A percentile compares a stretch with the other conserved stretches of the same genome.
These are phyloP conservation scores for Heliconius melpomene DNA, from an alignment of 1,140 invertebrate species.

Conservation along the genomic window DNA sequence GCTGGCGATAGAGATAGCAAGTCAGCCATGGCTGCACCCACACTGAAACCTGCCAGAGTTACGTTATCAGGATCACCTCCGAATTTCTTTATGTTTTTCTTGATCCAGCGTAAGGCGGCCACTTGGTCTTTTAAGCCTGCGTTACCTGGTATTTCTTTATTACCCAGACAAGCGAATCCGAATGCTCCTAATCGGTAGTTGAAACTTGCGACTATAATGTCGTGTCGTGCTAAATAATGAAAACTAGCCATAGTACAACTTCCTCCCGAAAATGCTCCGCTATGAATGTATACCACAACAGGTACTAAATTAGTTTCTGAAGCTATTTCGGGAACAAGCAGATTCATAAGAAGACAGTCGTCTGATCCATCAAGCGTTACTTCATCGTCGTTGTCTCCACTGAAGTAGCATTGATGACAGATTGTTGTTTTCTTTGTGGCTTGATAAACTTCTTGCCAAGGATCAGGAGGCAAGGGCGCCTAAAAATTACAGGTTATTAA, in stretches of 20 bases:
- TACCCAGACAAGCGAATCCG: conserved; percentile 83
- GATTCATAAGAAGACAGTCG: conserved; percentile 63
- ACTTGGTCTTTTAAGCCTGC: conserved; percentile 84
- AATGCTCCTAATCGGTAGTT: conserved; percentile 72
- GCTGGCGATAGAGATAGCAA: conserved; percentile 59
- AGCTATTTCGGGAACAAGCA: conserved; percentile 60
- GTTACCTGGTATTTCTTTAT: conserved; percentile 83
- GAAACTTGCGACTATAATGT: conserved; percentile 63
- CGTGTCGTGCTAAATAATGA: conserved; percentile 59
- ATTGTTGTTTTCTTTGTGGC: conserved; percentile 47
- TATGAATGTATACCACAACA: conserved; percentile 71
- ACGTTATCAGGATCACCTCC: conserved; percentile 85
- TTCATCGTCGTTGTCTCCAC: conserved; percentile 55
- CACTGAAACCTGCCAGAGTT: conserved; percentile 84
- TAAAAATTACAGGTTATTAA: conserved; percentile 41
- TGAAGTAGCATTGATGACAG: conserved; percentile 65
- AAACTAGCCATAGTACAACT: conserved; percentile 66
- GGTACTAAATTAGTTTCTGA: conserved; percentile 62
- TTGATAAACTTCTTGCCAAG: conserved; percentile 53
- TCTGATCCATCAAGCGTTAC: conserved; percentile 58
- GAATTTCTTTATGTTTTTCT: conserved; percentile 83
- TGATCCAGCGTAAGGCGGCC: conserved; percentile 80
- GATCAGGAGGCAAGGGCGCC: conserved; percentile 62
- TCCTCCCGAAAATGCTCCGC: conserved; percentile 69
- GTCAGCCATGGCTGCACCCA: conserved; percentile 74